Evolutionary conservation across 2,888 invertebrate genomes (phyloP).

Genomic region (Mermis nigrescens): DNA sequence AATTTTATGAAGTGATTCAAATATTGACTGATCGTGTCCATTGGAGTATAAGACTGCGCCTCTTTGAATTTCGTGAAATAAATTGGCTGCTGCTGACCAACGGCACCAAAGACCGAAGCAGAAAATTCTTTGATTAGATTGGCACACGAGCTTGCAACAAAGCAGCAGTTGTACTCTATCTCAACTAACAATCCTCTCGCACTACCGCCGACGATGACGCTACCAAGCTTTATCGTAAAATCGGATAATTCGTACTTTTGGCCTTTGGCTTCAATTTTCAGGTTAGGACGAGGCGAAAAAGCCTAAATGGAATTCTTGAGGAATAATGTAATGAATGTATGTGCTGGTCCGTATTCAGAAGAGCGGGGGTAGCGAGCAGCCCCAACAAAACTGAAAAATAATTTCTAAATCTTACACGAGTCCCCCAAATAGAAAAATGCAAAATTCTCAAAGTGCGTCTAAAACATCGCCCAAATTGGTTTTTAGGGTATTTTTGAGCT

Average conservation of each 20-base stretch:
- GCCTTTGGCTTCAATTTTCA: not conserved
- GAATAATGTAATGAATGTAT: not conserved
- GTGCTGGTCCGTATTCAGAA: no score
- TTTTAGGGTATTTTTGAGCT: no score
- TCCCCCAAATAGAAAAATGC: no score
- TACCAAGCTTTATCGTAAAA: not conserved
- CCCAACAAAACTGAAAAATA: no score
- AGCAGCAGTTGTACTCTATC: not conserved
- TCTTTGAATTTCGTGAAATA: not conserved
- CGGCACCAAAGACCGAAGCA: not conserved
- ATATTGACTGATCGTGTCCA: slow-evolving; percentile 4
- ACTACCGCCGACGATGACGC: not conserved
- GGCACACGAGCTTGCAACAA: not conserved
- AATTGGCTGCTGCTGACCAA: not conserved
- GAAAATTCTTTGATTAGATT: slow-evolving; percentile 1
- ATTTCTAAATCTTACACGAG: no score
- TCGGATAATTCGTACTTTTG: not conserved
- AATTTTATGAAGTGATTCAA: not conserved
- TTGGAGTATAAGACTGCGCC: not conserved
- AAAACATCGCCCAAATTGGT: no score
- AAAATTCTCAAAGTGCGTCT: no score
- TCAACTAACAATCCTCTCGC: not conserved
- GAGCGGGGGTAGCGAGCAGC: no score
- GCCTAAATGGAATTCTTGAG: not conserved
- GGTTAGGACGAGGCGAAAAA: not conserved